Evolutionary conservation across 2,113 vertebrate genomes (phyloP).

Genomic region (Arvicanthis niloticus): DNA sequence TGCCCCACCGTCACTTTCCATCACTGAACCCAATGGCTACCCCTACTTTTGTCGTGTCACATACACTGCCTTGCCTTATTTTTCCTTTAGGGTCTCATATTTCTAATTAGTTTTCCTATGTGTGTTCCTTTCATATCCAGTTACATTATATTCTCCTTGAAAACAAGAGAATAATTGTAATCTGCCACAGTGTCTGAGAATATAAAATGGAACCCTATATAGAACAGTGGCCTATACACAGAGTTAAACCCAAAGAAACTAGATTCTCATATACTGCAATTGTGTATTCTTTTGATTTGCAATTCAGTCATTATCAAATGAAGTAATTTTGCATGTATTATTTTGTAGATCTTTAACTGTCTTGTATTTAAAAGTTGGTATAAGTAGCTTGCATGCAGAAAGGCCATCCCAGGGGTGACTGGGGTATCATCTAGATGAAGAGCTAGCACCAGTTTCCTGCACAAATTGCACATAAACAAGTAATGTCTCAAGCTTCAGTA

Average conservation of each 20-base stretch:
- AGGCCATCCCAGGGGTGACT: neutral
- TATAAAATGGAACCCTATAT: conserved; percentile 1
- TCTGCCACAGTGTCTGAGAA: neutral
- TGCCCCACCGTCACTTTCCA: neutral
- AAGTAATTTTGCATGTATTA: conserved; percentile 48
- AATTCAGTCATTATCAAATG: conserved; percentile 35
- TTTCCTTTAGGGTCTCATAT: neutral
- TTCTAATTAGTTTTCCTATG: neutral
- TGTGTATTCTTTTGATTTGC: neutral
- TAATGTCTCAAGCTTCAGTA: conserved; percentile 13
- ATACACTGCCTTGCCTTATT: neutral
- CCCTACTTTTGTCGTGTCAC: neutral
- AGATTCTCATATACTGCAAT: neutral
- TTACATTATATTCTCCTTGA: neutral
- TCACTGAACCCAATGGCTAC: neutral
- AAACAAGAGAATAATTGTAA: conserved; percentile 32
- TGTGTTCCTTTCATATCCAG: neutral
- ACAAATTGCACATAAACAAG: conserved; percentile 57
- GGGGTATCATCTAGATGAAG: neutral
- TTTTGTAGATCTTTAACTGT: neutral
- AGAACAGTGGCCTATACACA: neutral
- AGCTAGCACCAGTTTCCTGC: conserved; percentile 23
- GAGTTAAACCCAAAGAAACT: neutral
- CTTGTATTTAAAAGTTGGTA: conserved; percentile 41
- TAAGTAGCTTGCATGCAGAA: neutral